Base-by-base conservation (phyloP, 2,888 invertebrate species). In the Drosophila koepferae region DNA sequence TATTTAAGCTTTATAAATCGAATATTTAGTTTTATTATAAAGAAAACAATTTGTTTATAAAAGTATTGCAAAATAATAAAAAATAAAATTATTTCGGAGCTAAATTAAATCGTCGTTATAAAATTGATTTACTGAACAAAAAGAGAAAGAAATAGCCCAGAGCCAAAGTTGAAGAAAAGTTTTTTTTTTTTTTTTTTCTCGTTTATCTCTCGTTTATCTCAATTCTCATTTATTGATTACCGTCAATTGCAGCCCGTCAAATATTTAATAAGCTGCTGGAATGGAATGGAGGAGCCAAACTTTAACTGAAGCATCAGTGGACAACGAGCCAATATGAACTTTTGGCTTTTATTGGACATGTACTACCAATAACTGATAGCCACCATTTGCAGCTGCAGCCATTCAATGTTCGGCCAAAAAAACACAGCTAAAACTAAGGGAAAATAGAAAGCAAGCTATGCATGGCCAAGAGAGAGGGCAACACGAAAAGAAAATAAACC, bases 381-480 rank as follows among this genome's bases (percentile, higher is more conserved):
- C 74, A 71, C 65, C 72, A 74, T 74, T 74, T 75, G 65, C 85
- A 77, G 83, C 80, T 84, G 83, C 86, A 85, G 43, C 84, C 77
- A 72, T 74, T 71, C 71, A 63, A 71, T 77, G 70, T 66, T 63
- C 63, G 53, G 34, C 28, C 54, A 61, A 49, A 54, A 54, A 72
- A 61, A 73, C 62, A 56, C 53, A 65, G 60, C 38, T 48, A 28
- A 69, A 69, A 61, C 53, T 31, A 49, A 18, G 49, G 49, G 16
- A 16, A 20, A 53, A 54, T 8, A n/a, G 41, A 16, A 20, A 38
- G 63, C 49, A 41, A n/a, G 12, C 10, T 18, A 1, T 7, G 40
- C 12, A 1, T 7, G 40, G 9, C 31, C 31, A 44, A 44, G 31
- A 48, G 10, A 34, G 62, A 40, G 41, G 23, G 60, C 23, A 12